A percentile compares a stretch with the other conserved stretches of the same genome.
Conservation (phyloP, 2,113 vertebrate genomes). For the Desmodus rotundus region DNA sequence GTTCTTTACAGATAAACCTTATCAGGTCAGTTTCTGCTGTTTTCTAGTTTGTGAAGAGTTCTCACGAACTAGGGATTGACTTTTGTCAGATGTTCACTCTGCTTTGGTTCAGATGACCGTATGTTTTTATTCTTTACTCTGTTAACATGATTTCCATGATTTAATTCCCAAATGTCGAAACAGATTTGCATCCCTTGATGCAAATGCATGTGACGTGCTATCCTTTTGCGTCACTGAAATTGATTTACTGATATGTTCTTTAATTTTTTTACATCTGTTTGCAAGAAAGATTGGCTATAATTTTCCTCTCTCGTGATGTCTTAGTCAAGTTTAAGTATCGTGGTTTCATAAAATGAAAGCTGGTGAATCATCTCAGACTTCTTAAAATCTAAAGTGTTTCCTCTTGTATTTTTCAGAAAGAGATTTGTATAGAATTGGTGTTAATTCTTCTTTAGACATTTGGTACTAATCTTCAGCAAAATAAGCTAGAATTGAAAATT, state of each 20-base stretch:
- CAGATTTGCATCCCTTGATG: not conserved
- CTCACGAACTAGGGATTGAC: not conserved
- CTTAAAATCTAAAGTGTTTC: not conserved
- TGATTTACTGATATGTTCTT: not conserved
- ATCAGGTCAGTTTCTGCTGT: not conserved
- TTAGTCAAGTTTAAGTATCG: not conserved
- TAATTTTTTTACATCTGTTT: not conserved
- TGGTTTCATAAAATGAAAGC: not conserved
- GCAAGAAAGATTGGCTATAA: not conserved
- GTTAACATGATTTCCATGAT: not conserved
- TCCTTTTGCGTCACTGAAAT: not conserved
- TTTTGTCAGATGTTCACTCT: not conserved
- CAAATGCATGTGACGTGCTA: not conserved
- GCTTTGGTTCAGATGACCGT: not conserved
- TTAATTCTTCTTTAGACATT: not conserved
- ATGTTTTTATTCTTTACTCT: not conserved
- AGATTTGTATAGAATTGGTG: not conserved
- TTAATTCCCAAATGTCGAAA: not conserved
- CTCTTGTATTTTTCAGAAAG: not conserved
- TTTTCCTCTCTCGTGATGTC: not conserved
- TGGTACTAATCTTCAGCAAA: not conserved
- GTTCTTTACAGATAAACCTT: not conserved
- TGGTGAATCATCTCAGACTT: not conserved
- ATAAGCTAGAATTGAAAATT: not conserved
- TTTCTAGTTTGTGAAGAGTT: not conserved